Percentiles rank a stretch among this genome's conserved stretches.
Conservation (phyloP, 2,113 vertebrate genomes). For the Chelonoidis abingdonii region DNA sequence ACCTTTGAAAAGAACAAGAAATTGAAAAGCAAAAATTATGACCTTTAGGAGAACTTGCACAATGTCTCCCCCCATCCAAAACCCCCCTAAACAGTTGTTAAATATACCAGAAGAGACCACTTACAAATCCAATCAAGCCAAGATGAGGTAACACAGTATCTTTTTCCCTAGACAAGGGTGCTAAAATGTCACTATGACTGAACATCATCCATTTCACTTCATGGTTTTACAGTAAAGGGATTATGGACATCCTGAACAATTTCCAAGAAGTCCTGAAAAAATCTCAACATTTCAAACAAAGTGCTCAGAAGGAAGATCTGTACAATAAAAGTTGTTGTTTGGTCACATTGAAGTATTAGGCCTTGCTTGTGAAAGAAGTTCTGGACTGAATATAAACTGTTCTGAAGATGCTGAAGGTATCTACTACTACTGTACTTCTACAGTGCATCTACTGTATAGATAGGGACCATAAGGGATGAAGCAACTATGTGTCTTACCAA, state of each 20-base stretch:
- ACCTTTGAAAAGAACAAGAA: not conserved
- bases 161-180: not conserved
- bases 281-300: not conserved
- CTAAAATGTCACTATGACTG: not conserved
- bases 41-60: not conserved
- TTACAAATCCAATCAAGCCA: rapidly evolving
- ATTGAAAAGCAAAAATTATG: not conserved
- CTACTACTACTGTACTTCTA: not conserved
- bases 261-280: not conserved
- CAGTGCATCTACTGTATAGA: not conserved
- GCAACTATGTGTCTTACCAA: not conserved
- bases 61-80: not conserved
- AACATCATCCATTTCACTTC: not conserved
- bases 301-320: not conserved
- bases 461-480: not conserved
- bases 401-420: not conserved
- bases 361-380: not conserved
- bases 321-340: not conserved
- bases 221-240: not conserved
- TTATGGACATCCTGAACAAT: slow-evolving; percentile 1
- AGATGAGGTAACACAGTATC: not conserved
- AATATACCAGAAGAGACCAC: not conserved
- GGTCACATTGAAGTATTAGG: not conserved
- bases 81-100: rapidly evolving
- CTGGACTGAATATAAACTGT: not conserved